Evolutionary conservation across 1,140 invertebrate genomes (phyloP).

Genomic region (Bombus soroeensis): DNA sequence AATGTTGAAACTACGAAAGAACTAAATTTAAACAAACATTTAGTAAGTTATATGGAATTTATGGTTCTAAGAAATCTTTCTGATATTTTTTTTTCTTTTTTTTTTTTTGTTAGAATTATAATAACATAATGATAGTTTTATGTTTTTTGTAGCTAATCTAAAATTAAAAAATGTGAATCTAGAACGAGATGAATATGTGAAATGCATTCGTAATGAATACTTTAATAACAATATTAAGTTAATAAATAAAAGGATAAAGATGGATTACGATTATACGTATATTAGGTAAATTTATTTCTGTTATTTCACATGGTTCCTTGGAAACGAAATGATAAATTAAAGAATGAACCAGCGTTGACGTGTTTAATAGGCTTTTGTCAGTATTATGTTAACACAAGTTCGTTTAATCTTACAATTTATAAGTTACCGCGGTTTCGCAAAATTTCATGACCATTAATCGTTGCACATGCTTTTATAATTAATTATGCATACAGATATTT

Average conservation of each 20-base stretch:
- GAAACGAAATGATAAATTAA: background rate
- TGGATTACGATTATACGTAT: too few relatives aligned
- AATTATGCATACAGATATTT: slow-evolving; percentile 24
- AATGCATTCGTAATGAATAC: too few relatives aligned
- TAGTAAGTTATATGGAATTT: background rate
- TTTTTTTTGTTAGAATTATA: background rate
- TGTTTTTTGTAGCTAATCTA: too few relatives aligned
- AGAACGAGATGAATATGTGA: too few relatives aligned
- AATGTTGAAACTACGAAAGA: too few relatives aligned
- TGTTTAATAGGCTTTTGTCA: slow-evolving; percentile 16
- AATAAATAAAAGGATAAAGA: too few relatives aligned
- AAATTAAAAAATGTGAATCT: too few relatives aligned
- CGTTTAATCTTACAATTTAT: slow-evolving; percentile 29
- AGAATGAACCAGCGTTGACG: background rate
- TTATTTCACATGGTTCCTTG: background rate
- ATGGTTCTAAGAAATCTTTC: background rate
- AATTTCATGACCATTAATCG: slow-evolving; percentile 1
- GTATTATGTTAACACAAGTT: slow-evolving; percentile 22
- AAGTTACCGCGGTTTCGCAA: background rate
- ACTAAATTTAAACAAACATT: background rate
- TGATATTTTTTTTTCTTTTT: background rate
- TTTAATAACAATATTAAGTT: background rate
- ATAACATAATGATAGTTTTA: background rate
- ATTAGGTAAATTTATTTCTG: background rate
- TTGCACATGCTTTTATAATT: slow-evolving; percentile 22